Evolutionary conservation across 2,113 vertebrate species (phyloP), one percentile per base, ranked within the genome.

Genomic region (Pao palembangensis): DNA sequence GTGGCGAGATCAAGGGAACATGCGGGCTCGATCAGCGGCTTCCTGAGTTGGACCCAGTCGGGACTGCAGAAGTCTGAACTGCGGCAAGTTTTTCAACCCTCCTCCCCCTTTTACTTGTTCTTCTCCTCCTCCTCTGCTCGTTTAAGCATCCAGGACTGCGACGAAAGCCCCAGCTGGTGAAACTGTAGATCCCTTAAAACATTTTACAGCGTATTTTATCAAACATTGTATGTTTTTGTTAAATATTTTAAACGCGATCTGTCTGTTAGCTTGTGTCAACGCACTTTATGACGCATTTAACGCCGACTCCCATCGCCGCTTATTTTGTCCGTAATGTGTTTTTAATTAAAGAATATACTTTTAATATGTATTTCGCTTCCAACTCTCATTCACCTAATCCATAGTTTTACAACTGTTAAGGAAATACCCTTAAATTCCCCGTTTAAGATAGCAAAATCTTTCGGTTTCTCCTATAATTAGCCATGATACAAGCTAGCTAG

Each of bases 51-150:
- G 64, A 75, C 69, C 46, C 62, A 74, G 69, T 71, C 78, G 58
- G 76, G 79, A 83, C 81, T 85, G 85, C 88, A 84, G 66, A 79
- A 84, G 78, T 82, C 81, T 72, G 58, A 90, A 87, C 87, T 90
- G 89, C 89, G 88, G 88, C 89, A 90, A 91, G 85, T 89, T 88
- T 86, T 67, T 70, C 60, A 68, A 48, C 65, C 81, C 77, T 76
- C 78, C 80, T 76, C 76, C 74, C 75, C 67, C 53, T 58, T 57
- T 52, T 59, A 13, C 28, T 67, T 61, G 49, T 71, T 51, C 66
- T 65, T 28, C 53, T 50, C 53, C 46, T 51, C 17, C 23, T 64
- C 41, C 12, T 66, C 51, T 19, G 41, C 68, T 61, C 73, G 73
- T 49, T 58, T 63, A 83, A 85, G 80, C 80, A 79, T 84, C 75